These are phyloP conservation scores for Protosalanx chinensis DNA, from an alignment of 2,797 vertebrate species.

Conservation along the genomic window DNA sequence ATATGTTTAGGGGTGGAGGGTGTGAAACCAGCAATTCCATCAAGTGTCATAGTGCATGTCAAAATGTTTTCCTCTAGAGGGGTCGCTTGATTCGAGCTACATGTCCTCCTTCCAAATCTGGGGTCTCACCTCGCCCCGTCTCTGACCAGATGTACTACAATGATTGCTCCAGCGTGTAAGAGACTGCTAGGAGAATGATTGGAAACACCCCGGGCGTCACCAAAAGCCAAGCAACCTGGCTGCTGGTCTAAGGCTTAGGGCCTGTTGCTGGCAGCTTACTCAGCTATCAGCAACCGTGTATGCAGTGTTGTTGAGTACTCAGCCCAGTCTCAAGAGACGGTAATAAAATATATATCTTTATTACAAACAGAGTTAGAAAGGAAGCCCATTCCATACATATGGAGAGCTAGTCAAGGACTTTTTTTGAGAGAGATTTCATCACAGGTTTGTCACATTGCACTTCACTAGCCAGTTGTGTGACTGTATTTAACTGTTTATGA, in stretches of 20 bases:
- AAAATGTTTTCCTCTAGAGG: neutral
- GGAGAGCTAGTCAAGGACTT: neutral
- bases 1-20: neutral
- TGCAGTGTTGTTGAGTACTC: conserved; percentile 1
- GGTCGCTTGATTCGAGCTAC: neutral
- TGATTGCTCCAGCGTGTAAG: conserved; percentile 46
- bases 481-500: neutral
- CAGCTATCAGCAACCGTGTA: conserved; percentile 8
- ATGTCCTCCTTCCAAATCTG: conserved; percentile 14
- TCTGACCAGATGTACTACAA: conserved; percentile 57
- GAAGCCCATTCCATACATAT: neutral
- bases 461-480: neutral
- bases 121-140: conserved; percentile 54
- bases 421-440: too few relatives aligned
- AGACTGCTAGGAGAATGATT: conserved; percentile 47
- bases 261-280: conserved; percentile 16
- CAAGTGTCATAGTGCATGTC: neutral
- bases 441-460: neutral
- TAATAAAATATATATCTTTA: conserved; percentile 1
- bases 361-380: neutral
- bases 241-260: conserved; percentile 19
- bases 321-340: conserved; percentile 1
- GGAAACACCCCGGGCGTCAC: conserved; percentile 56
- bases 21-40: neutral
- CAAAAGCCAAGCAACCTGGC: conserved; percentile 43